These are phyloP conservation scores for Plutomurus gul DNA, from an alignment of 1,140 invertebrate species.

Conservation along the genomic window DNA sequence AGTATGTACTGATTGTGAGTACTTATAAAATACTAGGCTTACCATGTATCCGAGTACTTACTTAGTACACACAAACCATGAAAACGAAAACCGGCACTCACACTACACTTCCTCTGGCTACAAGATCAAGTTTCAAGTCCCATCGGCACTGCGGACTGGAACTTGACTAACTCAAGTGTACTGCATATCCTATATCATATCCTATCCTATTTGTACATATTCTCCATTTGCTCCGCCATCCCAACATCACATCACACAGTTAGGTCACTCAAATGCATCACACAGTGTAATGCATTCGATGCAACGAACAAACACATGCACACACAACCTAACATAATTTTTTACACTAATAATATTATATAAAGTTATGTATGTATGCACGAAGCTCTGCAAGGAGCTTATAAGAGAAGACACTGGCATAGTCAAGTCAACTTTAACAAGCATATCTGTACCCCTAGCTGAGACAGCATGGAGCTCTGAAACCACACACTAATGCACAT, in stretches of 20 bases:
- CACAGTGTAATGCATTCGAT: constrained; percentile 9
- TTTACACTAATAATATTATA: not conserved
- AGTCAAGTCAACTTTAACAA: not conserved
- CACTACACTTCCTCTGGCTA: constrained; percentile 44
- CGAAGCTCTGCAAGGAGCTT: not conserved
- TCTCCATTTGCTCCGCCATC: constrained; percentile 19
- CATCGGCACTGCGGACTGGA: constrained; percentile 13
- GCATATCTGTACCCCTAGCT: constrained; percentile 27
- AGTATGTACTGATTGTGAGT: not conserved
- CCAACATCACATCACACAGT: too few relatives aligned
- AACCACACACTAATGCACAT: constrained; percentile 40
- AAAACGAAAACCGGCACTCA: constrained; percentile 19
- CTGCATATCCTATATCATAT: constrained; percentile 23
- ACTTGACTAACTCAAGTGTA: constrained; percentile 15
- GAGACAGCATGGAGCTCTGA: constrained; percentile 39
- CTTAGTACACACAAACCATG: constrained; percentile 28
- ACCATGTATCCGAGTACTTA: not conserved
- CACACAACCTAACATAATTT: not conserved
- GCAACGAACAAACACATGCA: constrained; percentile 1
- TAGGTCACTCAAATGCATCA: constrained; percentile 3
- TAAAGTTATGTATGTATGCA: not conserved
- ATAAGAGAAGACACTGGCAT: too few relatives aligned
- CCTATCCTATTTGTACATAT: constrained; percentile 12
- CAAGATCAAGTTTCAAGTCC: constrained; percentile 46
- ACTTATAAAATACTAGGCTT: not conserved